Evolutionary conservation across 2,797 vertebrate genomes (phyloP), one percentile per base, ranked within the genome.

Genomic region (Lemur catta): DNA sequence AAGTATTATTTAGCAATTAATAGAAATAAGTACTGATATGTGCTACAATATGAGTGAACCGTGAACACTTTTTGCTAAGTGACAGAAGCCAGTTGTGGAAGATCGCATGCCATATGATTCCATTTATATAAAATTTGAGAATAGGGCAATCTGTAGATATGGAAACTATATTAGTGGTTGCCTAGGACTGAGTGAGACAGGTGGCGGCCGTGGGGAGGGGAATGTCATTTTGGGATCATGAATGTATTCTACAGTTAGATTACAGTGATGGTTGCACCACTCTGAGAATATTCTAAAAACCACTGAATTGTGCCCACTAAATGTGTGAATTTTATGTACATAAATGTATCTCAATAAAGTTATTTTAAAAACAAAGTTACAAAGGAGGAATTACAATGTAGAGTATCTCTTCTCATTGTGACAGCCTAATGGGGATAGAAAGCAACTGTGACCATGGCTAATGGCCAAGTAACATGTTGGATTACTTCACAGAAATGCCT

Each of bases 331-430:
- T 85, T 85, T 72, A 63, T 63, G 46, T 74, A 26, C 43, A 14
- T 52, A 24, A 52, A 67, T 87, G 15, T 26, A 76, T 41, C 9
- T 86, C 50, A 85, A 33, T 48, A 59, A 63, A 72, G 11, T 71
- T 95, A 20, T 38, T 82, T 84, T 59, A 28, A 48, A 72, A 79
- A 63, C 9, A 48, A 33, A 87, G 18, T 59, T 43, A 35, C 76
- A 81, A 76, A 52, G n/a, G 35, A 50, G 41, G 9, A 79, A 93
- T 85, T 80, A 28, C 17, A 65, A 7, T 28, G n/a, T 65, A 48
- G n/a, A 65, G 4, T 63, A 17, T 22, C 33, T 63, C 93, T 82
- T 87, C 43, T 71, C 18, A 89, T 76, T 71, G 48, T n/a, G 35
- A 12, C 46, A 15, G 41, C 43, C n/a, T 57, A 15, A 52, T 33